Evolutionary conservation across 1,140 invertebrate species (phyloP), one percentile per base, ranked within the genome.

Genomic region (Tetraneura akinire): DNA sequence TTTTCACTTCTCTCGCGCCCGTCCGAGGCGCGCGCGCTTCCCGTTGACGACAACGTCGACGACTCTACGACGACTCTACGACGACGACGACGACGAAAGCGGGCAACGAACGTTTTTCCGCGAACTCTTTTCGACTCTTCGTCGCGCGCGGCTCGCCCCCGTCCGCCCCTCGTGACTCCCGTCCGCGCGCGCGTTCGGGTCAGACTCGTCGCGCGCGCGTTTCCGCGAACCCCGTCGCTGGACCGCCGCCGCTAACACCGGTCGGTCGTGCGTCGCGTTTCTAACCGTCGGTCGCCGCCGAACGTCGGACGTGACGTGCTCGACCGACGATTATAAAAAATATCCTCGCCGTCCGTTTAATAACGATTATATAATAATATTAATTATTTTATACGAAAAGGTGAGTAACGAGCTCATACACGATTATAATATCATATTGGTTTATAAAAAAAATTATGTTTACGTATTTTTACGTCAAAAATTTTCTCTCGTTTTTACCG

Each of bases 1-100:
- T 62, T 78, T 78, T 78, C 73, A 23, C 32, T 37, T 37, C 29
- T 55, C 23, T 16, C 66, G 47, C 66, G 66, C 32, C 32, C 66
- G 73, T 53, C n/a, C 51, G 73, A 16, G 73, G 73, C 53, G 73
- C 73, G 73, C 73, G 73, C 73, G 53, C 73, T 76, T 76, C 73
- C 73, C 49, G 26, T 26, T 23, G 11, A 37, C 62, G 11, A 37
- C 62, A 6, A 47, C 68, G 68, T 11, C 47, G 26, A 9, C 45
- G 26, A 8, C n/a, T n/a, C n/a, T n/a, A n/a, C 70, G 29, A 26
- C 70, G 53, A 42, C n/a, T n/a, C n/a, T n/a, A n/a, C 32, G 18
- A 42, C 71, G n/a, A 14, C 66, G 66, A 47, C 66, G 37, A 68
- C 42, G 21, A 26, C 66, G 42, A 42, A 14, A 60, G 29, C 60